phyloP scores from a whole-genome alignment of 2,797 vertebrate genomes.

The Poecilia wingei region DNA sequence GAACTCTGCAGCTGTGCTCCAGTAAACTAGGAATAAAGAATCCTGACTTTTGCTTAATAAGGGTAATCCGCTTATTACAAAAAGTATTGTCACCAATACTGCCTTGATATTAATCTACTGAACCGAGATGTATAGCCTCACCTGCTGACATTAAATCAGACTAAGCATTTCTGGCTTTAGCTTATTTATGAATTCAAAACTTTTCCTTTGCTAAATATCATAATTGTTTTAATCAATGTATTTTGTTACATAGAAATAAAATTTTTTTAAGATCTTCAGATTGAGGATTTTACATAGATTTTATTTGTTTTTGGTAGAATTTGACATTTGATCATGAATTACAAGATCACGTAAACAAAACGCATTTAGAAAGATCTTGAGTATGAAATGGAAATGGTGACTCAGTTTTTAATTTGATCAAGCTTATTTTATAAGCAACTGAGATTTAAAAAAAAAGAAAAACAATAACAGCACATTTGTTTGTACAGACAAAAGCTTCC shows the following conservation, averaged over 20 bases:
- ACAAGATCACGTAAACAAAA: constrained; percentile 57
- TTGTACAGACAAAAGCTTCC: not conserved
- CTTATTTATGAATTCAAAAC: not conserved
- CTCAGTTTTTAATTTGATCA: not conserved
- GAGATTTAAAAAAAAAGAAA: not conserved
- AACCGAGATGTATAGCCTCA: too few species aligned
- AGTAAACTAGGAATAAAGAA: not conserved
- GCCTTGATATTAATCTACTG: not conserved
- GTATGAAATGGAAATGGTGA: constrained; percentile 6
- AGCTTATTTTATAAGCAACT: not conserved
- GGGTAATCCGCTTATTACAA: not conserved
- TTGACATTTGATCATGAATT: constrained; percentile 11
- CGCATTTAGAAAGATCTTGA: constrained; percentile 48
- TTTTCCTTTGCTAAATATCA: not conserved
- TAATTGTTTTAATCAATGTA: not conserved
- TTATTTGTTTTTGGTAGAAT: not conserved
- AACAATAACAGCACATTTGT: not conserved
- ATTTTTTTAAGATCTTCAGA: not conserved
- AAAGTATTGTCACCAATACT: not conserved
- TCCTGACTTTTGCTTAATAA: not conserved
- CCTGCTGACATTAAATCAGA: not conserved
- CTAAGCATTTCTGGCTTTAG: not conserved
- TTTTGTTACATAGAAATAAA: not conserved
- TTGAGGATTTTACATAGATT: not conserved
- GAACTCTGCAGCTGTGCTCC: not conserved